Evolutionary conservation across 1,140 invertebrate genomes (phyloP).

Genomic region (Magallana gigas): DNA sequence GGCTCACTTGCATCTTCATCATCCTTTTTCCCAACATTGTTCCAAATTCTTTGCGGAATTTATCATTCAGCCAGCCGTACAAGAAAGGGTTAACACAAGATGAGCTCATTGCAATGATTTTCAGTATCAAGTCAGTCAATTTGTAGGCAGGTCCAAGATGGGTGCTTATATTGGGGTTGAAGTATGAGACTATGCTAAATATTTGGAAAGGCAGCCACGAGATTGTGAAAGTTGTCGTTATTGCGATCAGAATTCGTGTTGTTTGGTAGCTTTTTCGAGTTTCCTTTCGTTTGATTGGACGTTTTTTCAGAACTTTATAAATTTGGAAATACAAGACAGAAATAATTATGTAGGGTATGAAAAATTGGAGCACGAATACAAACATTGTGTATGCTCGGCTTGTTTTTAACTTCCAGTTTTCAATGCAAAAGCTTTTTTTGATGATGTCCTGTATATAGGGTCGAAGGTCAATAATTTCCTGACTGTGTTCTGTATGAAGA

Average conservation of each 20-base stretch:
- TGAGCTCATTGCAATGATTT: constrained; percentile 84
- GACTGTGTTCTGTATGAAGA: constrained; percentile 63
- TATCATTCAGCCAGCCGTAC: constrained; percentile 85
- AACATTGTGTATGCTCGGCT: constrained; percentile 69
- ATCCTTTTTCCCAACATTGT: constrained; percentile 58
- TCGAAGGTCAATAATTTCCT: constrained; percentile 62
- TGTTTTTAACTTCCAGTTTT: constrained; percentile 70
- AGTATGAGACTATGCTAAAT: constrained; percentile 37
- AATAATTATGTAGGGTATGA: constrained; percentile 71
- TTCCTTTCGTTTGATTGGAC: constrained; percentile 72
- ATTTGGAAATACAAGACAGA: constrained; percentile 74
- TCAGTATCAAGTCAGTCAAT: constrained; percentile 74
- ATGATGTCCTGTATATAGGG: constrained; percentile 52
- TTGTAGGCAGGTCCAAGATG: constrained; percentile 43
- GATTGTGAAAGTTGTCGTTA: constrained; percentile 95
- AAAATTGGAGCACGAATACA: constrained; percentile 75
- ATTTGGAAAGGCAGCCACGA: constrained; percentile 83
- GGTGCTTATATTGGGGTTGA: neutral
- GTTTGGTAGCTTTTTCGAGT: constrained; percentile 85
- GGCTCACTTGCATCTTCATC: constrained; percentile 55
- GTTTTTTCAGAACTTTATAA: constrained; percentile 70
- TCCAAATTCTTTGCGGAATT: constrained; percentile 76
- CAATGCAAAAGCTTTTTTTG: constrained; percentile 71
- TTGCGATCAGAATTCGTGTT: constrained; percentile 94
- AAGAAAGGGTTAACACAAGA: constrained; percentile 92